Conservation (phyloP, 2,888 invertebrate genomes). For the Drosophila recens region DNA sequence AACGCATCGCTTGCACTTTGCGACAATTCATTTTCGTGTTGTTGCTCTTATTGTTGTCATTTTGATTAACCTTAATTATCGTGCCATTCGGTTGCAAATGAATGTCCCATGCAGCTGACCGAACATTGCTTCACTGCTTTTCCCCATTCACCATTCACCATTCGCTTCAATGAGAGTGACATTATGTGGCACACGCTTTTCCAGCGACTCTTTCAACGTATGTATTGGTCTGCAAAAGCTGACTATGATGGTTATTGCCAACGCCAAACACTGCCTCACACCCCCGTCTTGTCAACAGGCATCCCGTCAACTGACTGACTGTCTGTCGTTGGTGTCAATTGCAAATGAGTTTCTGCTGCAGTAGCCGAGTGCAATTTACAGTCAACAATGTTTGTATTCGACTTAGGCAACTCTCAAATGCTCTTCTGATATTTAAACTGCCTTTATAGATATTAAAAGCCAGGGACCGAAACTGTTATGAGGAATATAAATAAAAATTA, state of each 20-base stretch:
- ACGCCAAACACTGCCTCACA: constrained; percentile 2
- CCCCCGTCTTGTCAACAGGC: background rate
- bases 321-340: constrained; percentile 67
- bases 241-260: constrained; percentile 43
- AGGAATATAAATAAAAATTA: too few relatives aligned
- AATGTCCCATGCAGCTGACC: constrained; percentile 55
- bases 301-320: constrained; percentile 42
- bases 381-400: background rate
- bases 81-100: constrained; percentile 65
- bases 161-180: constrained; percentile 70
- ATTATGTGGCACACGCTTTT: constrained; percentile 74
- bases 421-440: constrained; percentile 1
- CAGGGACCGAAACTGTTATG: too few relatives aligned
- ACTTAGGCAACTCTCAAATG: constrained; percentile 14
- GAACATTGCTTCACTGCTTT: constrained; percentile 9
- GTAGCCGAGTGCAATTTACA: constrained; percentile 26
- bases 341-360: constrained; percentile 73
- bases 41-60: constrained; percentile 43
- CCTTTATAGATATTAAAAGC: too few relatives aligned
- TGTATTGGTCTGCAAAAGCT: constrained; percentile 29
- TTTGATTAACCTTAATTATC: constrained; percentile 80
- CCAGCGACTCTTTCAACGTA: constrained; percentile 29
- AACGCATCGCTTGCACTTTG: constrained; percentile 47
- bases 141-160: constrained; percentile 10
- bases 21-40: constrained; percentile 44